Evolutionary conservation across 2,113 vertebrate species (phyloP).

Genomic region (Colistium nudipinnis): DNA sequence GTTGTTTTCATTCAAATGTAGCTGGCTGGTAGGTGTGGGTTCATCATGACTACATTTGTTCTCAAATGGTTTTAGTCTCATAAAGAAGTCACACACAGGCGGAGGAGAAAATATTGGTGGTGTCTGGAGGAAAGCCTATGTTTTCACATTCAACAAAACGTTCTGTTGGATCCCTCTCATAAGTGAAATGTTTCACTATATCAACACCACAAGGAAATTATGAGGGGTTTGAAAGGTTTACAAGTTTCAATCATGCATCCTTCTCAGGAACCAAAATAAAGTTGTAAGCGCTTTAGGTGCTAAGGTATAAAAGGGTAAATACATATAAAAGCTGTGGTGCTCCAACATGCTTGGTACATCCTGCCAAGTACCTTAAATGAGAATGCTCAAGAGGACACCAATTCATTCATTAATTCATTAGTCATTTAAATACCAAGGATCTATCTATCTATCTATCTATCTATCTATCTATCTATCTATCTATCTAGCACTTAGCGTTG

Average conservation of each 20-base stretch:
- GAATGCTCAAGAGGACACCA: no score
- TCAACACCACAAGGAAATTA: constrained; percentile 68
- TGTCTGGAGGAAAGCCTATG: constrained; percentile 63
- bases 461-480: not conserved
- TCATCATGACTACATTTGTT: constrained; percentile 50
- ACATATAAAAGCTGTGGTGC: no score
- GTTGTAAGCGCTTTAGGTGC: not conserved
- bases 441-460: not conserved
- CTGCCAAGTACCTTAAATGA: no score
- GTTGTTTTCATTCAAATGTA: constrained; percentile 60
- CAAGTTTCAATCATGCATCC: constrained; percentile 43
- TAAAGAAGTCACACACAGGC: constrained; percentile 50
- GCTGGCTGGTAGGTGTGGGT: constrained; percentile 25
- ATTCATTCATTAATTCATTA: no score
- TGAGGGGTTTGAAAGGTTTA: constrained; percentile 62
- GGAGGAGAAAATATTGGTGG: constrained; percentile 59
- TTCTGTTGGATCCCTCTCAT: constrained; percentile 59
- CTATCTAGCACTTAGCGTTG: no score
- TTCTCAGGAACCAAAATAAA: constrained; percentile 33
- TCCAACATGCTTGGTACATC: no score
- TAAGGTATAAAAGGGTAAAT: no score
- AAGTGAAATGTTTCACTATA: constrained; percentile 70
- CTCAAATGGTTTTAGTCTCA: constrained; percentile 38
- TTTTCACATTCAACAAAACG: constrained; percentile 70
- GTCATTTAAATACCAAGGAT: not conserved